These are phyloP conservation scores for Palythoa caribaeorum DNA, from an alignment of 92 coral and sea anemone species.

Conservation along the genomic window DNA sequence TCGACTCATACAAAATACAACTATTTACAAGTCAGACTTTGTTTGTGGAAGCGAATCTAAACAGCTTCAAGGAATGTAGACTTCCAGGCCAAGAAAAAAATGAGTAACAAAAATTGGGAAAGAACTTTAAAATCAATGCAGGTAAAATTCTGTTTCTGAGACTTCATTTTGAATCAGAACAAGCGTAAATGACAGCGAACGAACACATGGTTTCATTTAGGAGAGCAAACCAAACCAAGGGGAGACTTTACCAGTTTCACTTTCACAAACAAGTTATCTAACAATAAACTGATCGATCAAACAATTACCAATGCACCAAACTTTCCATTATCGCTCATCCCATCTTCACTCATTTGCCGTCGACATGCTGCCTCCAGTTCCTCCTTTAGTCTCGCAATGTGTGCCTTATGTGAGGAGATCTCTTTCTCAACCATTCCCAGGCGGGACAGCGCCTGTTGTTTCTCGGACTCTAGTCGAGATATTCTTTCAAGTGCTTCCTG, in stretches of 20 bases:
- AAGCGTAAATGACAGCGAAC: too few species aligned
- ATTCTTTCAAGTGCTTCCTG: conserved; percentile 91
- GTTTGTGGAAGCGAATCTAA: too few species aligned
- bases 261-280: too few species aligned
- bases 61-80: too few species aligned
- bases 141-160: too few species aligned
- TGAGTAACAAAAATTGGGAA: too few species aligned
- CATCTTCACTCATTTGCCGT: conserved; percentile 95
- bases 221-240: neutral
- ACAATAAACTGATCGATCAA: neutral
- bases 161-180: too few species aligned
- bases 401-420: conserved; percentile 89
- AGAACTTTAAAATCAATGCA: too few species aligned
- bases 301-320: conserved; percentile 50
- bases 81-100: too few species aligned
- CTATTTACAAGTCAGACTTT: too few species aligned
- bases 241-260: neutral
- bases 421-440: conserved; percentile 87
- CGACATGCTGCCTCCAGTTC: conserved; percentile 95
- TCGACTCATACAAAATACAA: too few species aligned
- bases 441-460: conserved; percentile 88
- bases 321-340: conserved; percentile 72
- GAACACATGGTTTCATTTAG: too few species aligned
- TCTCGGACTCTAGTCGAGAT: conserved; percentile 88
- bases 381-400: conserved; percentile 86